phyloP scores from a whole-genome alignment of 2,888 invertebrate species.

The Portevinia maculata region DNA sequence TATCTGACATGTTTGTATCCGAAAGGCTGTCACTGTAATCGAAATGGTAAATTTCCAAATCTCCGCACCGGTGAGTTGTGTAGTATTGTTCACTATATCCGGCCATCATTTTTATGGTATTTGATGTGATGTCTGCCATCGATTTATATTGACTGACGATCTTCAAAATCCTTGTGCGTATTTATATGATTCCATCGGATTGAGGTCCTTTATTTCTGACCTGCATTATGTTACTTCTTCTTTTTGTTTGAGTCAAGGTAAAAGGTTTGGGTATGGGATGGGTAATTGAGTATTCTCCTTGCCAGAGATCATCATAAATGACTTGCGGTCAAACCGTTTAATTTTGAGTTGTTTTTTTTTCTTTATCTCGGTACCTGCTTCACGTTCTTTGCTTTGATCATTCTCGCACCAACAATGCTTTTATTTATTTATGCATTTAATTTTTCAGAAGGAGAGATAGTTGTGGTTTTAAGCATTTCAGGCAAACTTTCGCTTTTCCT shows the following conservation, averaged over 20 bases:
- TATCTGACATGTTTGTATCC: slow-evolving; percentile 72
- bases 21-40: slow-evolving; percentile 74
- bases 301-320: slow-evolving; percentile 61
- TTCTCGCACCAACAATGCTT: slow-evolving; percentile 20
- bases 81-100: slow-evolving; percentile 66
- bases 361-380: slow-evolving; percentile 46
- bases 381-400: slow-evolving; percentile 36
- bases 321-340: slow-evolving; percentile 72
- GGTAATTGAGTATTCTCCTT: slow-evolving; percentile 14
- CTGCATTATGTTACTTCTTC: slow-evolving; percentile 45
- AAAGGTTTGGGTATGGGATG: slow-evolving; percentile 39
- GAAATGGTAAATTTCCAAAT: slow-evolving; percentile 63
- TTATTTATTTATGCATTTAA: slow-evolving; percentile 22
- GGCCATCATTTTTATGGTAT: slow-evolving; percentile 46
- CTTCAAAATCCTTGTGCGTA: slow-evolving; percentile 46
- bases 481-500: slow-evolving; percentile 66
- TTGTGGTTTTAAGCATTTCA: slow-evolving; percentile 61
- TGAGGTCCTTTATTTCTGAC: slow-evolving; percentile 51
- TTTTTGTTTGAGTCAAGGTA: slow-evolving; percentile 50
- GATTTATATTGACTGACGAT: slow-evolving; percentile 57
- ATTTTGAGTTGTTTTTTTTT: slow-evolving; percentile 50
- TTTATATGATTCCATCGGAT: slow-evolving; percentile 53
- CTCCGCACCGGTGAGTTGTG: slow-evolving; percentile 51
- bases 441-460: slow-evolving; percentile 28
- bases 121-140: slow-evolving; percentile 40